Percentiles rank a stretch among this genome's conserved stretches.
Evolutionary conservation across 2,888 invertebrate species (phyloP).

Genomic region (Sturmia bella): DNA sequence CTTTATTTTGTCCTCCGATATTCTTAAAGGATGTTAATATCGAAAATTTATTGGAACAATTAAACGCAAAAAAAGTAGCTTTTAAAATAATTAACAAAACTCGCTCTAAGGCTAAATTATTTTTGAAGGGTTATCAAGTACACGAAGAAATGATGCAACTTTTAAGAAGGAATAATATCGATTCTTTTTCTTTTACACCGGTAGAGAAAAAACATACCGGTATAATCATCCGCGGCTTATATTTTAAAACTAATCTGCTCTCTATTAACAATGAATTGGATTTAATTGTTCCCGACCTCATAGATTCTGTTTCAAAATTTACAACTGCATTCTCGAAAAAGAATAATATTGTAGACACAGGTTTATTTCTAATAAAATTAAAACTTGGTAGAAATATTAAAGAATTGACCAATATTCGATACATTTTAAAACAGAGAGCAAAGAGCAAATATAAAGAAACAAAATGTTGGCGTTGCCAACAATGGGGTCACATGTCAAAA

Average conservation of each 20-base stretch:
- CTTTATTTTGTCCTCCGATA: background rate
- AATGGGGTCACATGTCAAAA: background rate
- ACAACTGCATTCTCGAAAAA: slow-evolving; percentile 22
- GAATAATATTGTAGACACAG: background rate
- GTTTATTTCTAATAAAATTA: slow-evolving; percentile 4
- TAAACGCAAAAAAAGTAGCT: background rate
- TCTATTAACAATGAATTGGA: slow-evolving; percentile 13
- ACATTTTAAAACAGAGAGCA: background rate
- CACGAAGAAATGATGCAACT: background rate
- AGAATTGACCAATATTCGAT: slow-evolving; percentile 3
- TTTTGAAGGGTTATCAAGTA: background rate
- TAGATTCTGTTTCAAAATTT: slow-evolving; percentile 29
- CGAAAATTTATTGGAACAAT: background rate
- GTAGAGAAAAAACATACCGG: slow-evolving; percentile 7
- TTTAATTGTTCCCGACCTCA: slow-evolving; percentile 11
- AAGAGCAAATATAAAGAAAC: background rate
- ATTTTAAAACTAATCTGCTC: slow-evolving; percentile 20
- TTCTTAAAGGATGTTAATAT: slow-evolving; percentile 2
- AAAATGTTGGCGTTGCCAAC: background rate
- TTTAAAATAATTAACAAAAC: background rate
- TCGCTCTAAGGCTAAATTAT: background rate
- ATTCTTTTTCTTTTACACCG: slow-evolving; percentile 15
- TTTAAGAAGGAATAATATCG: background rate
- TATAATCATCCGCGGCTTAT: slow-evolving; percentile 26
- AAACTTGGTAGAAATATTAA: background rate